phyloP scores from a whole-genome alignment of 2,113 vertebrate species.

The Plecturocebus donacophilus region DNA sequence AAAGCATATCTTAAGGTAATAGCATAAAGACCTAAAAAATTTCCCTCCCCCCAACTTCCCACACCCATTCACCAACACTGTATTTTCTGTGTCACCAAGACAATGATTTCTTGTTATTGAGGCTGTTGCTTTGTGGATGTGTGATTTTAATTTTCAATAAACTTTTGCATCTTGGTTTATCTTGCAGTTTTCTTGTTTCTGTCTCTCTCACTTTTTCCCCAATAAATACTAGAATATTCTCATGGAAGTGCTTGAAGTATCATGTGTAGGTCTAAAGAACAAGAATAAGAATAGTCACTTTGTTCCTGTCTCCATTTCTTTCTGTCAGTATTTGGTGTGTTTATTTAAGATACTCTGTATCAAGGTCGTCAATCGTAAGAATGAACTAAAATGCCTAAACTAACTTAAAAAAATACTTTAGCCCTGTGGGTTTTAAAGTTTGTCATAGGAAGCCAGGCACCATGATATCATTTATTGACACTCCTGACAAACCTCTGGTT shows the following conservation, averaged over 20 bases:
- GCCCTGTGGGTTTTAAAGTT: background rate
- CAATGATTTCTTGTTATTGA: slow-evolving; percentile 75
- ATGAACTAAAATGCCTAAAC: background rate
- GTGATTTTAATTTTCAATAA: slow-evolving; percentile 89
- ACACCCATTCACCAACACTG: slow-evolving; percentile 45
- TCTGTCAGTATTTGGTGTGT: background rate
- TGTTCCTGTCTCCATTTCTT: background rate
- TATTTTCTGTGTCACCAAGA: slow-evolving; percentile 68
- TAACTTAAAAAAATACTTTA: background rate
- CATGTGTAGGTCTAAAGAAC: background rate
- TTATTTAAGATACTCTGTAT: slow-evolving; percentile 26
- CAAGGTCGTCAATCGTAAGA: background rate
- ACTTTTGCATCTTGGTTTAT: slow-evolving; percentile 88
- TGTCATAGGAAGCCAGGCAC: background rate
- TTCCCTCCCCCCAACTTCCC: background rate
- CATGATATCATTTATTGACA: background rate
- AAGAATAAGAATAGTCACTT: background rate
- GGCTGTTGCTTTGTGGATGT: slow-evolving; percentile 83
- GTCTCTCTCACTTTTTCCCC: slow-evolving; percentile 59
- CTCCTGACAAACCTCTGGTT: background rate
- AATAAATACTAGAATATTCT: background rate
- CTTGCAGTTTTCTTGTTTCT: slow-evolving; percentile 78
- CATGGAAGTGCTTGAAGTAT: background rate
- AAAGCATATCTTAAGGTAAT: background rate
- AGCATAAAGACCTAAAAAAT: background rate